Evolutionary conservation across 2,888 invertebrate species (phyloP), one percentile per base, ranked within the genome.

Genomic region (Plebejus anna): DNA sequence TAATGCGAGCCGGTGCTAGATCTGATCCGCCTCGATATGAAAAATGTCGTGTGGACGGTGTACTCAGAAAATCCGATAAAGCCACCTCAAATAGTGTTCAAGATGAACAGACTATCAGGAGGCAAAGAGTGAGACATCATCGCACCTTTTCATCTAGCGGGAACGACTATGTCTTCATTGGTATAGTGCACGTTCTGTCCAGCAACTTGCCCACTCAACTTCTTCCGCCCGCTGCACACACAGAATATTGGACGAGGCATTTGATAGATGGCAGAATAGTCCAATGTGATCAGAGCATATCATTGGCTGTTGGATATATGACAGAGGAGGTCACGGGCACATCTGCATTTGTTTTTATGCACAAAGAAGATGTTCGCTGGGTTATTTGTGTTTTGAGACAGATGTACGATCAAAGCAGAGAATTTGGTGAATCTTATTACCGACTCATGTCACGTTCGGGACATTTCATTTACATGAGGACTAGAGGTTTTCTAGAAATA

Each of bases 201-300:
- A 90, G 86, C 82, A 84, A 87, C 42, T 95, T 96, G 84, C 97
- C 97, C 77, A 85, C 90, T 57, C 86, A 88, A 75, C 87, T 94
- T 75, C 94, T 96, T 76, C 95, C 97, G 75, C 95, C 94, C 1
- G 89, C 91, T 59, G 90, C 96, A 55, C 96, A 96, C 81, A 96
- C 98, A 83, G 98, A 98, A 88, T 98, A 98, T 88, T 96, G 97
- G 85, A 98, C 98, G 0, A 95, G 98, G 81, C 98, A 98, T 90
- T 94, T 97, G 77, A 95, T 98, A 76, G 98, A 98, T 91, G 98
- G 98, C 0, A 95, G 97, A 73, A 98, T 98, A 81, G 96, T 98
- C 75, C 97, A 97, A 86, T 97, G 97, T 87, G 98, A 98, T 88
- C 98, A 98, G 86, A 96, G 98, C 85, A 98, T 98, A 85, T 97